These are phyloP conservation scores for Sarcophaga caerulescens DNA, from an alignment of 2,888 invertebrate genomes.

Conservation along the genomic window DNA sequence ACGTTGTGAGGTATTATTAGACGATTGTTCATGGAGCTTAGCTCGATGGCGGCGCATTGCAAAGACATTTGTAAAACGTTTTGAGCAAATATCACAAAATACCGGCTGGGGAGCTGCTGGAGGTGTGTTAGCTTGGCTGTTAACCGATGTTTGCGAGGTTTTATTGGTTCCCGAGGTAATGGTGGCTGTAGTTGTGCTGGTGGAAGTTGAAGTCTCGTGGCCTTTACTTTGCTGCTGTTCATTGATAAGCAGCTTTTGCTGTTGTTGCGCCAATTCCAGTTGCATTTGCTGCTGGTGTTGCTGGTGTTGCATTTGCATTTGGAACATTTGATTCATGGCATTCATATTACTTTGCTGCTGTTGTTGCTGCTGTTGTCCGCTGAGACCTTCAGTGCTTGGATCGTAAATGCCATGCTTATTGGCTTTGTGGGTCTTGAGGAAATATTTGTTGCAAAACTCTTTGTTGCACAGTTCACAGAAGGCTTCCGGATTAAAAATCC, in stretches of 20 bases:
- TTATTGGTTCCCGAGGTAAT: conserved; percentile 33
- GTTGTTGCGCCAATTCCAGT: conserved; percentile 74
- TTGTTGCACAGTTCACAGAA: conserved; percentile 99
- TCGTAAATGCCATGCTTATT: conserved; percentile 98
- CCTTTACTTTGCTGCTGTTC: conserved; percentile 67
- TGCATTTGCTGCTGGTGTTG: conserved; percentile 73
- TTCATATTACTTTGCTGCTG: conserved; percentile 66
- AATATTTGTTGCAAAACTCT: conserved; percentile 99
- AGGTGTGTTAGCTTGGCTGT: conserved; percentile 67
- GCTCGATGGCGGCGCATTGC: conserved; percentile 87
- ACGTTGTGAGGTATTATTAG: conserved; percentile 66
- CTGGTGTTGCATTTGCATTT: conserved; percentile 76
- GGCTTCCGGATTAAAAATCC: conserved; percentile 98
- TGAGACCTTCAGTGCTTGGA: conserved; percentile 76
- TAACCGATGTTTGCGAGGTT: conserved; percentile 31
- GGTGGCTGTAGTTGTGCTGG: conserved; percentile 65
- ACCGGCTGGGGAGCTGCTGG: conserved; percentile 76
- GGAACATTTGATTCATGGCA: conserved; percentile 74
- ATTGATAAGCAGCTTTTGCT: conserved; percentile 72
- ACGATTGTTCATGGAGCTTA: conserved; percentile 83
- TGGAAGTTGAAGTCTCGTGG: conserved; percentile 67
- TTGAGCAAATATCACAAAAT: conserved; percentile 87
- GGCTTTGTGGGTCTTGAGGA: conserved; percentile 98
- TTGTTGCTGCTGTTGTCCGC: conserved; percentile 69
- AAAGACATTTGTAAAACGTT: conserved; percentile 88